Evolutionary conservation across 2,888 invertebrate species (phyloP).

Genomic region (Branchellion lobata): DNA sequence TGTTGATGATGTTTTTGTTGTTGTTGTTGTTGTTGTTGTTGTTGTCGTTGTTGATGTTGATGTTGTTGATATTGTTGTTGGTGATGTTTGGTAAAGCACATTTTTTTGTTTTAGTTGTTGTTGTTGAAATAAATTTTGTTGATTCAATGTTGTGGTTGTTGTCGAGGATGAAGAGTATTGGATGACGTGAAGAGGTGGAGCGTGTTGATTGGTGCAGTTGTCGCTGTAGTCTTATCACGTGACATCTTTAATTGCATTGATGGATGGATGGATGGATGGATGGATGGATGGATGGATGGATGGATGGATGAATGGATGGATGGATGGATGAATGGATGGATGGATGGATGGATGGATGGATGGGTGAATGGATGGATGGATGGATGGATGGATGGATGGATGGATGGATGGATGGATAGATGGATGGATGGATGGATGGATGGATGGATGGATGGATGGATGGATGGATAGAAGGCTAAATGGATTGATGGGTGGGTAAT

Average conservation of each 20-base stretch:
- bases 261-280: constrained; percentile 34
- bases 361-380: constrained; percentile 24
- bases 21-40: no score
- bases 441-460: constrained; percentile 33
- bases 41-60: no score
- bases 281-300: constrained; percentile 22
- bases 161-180: no score
- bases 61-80: no score
- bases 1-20: no score
- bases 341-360: constrained; percentile 33
- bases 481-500: constrained; percentile 27
- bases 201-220: no score
- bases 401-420: constrained; percentile 33
- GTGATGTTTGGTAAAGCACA: no score
- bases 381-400: constrained; percentile 33
- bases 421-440: constrained; percentile 35
- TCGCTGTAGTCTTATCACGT: no score
- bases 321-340: constrained; percentile 30
- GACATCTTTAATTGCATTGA: neutral
- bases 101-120: no score
- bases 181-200: no score
- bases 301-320: constrained; percentile 23
- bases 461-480: constrained; percentile 20
- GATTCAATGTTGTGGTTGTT: no score
- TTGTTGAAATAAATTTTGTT: no score